Evolutionary conservation across 2,888 invertebrate genomes (phyloP).

Genomic region (Netelia fuscicornis): DNA sequence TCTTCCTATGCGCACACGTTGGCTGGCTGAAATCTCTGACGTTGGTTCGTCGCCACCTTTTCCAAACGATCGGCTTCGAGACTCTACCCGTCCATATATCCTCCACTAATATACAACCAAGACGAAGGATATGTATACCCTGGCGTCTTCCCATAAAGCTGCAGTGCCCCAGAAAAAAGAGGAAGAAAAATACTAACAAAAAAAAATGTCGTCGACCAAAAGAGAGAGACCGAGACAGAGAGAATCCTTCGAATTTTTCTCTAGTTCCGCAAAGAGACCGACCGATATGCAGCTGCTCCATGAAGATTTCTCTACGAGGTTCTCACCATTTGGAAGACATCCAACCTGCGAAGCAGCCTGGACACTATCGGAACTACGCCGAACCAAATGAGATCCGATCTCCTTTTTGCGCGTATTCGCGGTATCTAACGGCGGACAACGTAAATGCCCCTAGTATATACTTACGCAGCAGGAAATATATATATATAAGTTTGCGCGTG

Average conservation of each 20-base stretch:
- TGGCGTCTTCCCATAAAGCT: slow-evolving; percentile 32
- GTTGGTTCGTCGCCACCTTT: slow-evolving; percentile 53
- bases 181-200: not conserved
- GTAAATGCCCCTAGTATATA: slow-evolving; percentile 2
- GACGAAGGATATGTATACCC: not conserved
- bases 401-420: slow-evolving; percentile 37
- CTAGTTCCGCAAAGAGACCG: slow-evolving; percentile 12
- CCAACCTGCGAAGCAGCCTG: slow-evolving; percentile 55
- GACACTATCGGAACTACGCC: slow-evolving; percentile 56
- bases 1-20: not conserved
- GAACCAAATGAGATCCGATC: slow-evolving; percentile 60
- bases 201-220: not conserved
- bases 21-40: slow-evolving; percentile 24
- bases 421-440: not conserved
- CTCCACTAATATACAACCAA: not conserved
- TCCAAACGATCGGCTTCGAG: slow-evolving; percentile 44
- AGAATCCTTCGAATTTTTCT: slow-evolving; percentile 22
- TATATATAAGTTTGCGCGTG: no score
- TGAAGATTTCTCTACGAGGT: not conserved
- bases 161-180: not conserved
- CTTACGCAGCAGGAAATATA: slow-evolving; percentile 35
- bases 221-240: not conserved
- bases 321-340: slow-evolving; percentile 60
- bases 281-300: slow-evolving; percentile 51
- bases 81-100: not conserved